phyloP scores from a whole-genome alignment of 1,140 invertebrate species.

The Diachasma alloeum region DNA sequence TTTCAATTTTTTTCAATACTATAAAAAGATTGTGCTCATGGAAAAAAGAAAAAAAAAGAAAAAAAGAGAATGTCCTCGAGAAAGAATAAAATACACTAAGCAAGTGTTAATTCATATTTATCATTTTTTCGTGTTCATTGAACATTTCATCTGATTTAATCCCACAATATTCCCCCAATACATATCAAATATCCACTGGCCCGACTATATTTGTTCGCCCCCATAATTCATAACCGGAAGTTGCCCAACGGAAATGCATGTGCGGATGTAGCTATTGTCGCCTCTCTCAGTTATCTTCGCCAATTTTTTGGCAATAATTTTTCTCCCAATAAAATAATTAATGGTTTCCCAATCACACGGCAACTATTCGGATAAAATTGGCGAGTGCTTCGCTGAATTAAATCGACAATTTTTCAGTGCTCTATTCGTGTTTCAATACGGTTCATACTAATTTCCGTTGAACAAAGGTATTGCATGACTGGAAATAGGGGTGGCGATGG shows the following conservation, averaged over 20 bases:
- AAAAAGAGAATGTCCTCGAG: no score
- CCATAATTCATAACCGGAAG: constrained; percentile 64
- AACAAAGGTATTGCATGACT: neutral
- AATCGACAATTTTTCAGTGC: neutral
- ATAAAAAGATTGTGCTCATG: no score
- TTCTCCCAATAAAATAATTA: constrained; percentile 13
- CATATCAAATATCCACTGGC: neutral
- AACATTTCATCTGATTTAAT: neutral
- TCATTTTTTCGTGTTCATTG: neutral
- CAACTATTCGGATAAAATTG: neutral
- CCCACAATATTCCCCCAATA: neutral
- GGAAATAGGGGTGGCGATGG: neutral
- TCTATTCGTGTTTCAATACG: neutral
- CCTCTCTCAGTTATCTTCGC: constrained; percentile 16
- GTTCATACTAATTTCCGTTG: neutral
- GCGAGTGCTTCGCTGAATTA: neutral
- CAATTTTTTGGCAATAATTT: neutral
- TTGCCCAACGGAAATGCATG: constrained; percentile 60
- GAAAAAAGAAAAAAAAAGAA: no score
- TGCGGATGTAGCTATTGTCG: constrained; percentile 50
- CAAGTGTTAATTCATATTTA: no score
- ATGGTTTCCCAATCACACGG: neutral
- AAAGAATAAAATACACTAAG: no score
- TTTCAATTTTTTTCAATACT: no score
- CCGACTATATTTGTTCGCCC: constrained; percentile 58